These are phyloP conservation scores for Menidia menidia DNA, from an alignment of 2,797 vertebrate species.

Conservation along the genomic window DNA sequence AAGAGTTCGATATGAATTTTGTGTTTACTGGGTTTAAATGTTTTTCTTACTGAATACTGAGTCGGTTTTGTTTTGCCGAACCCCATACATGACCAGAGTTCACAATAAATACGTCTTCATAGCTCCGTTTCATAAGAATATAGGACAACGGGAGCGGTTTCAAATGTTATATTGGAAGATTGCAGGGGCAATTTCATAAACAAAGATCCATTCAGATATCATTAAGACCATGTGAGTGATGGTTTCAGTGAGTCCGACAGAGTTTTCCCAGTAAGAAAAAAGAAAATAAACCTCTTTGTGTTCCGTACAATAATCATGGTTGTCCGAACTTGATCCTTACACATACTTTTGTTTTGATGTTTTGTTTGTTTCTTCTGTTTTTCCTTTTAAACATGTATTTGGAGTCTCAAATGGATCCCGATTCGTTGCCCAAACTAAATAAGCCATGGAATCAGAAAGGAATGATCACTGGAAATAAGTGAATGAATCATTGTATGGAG, in stretches of 20 bases:
- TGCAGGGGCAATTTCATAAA: not conserved
- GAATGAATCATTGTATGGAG: not conserved
- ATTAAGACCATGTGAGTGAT: not conserved
- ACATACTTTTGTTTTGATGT: not conserved
- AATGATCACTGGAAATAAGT: not conserved
- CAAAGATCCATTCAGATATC: not conserved
- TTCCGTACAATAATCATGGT: not conserved
- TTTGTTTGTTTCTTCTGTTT: not conserved
- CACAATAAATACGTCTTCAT: too few species aligned
- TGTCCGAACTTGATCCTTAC: not conserved
- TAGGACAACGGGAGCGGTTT: not conserved
- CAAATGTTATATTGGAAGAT: not conserved
- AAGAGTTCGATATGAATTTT: not conserved
- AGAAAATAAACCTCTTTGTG: not conserved
- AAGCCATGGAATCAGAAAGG: not conserved
- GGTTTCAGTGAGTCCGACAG: not conserved
- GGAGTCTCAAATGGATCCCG: not conserved
- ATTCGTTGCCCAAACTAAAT: not conserved
- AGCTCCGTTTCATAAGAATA: not conserved
- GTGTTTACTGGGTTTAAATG: not conserved
- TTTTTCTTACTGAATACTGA: conserved; percentile 1
- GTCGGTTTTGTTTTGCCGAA: not conserved
- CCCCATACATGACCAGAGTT: too few species aligned
- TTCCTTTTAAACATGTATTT: not conserved
- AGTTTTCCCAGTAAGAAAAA: not conserved